phyloP scores from a whole-genome alignment of 2,888 invertebrate species.

The Drosophila meridionalis region DNA sequence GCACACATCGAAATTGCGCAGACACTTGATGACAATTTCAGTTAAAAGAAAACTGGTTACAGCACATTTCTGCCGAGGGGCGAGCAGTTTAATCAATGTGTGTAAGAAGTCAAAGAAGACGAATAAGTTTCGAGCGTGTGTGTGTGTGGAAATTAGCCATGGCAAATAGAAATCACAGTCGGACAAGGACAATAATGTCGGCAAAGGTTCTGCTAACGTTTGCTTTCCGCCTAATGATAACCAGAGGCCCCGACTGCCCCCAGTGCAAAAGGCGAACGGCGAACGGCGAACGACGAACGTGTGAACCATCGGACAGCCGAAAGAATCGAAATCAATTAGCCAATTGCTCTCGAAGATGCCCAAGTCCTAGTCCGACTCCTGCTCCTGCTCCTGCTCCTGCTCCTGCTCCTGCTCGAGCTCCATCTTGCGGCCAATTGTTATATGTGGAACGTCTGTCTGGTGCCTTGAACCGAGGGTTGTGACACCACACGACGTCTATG shows the following conservation, averaged over 20 bases:
- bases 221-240: constrained; percentile 67
- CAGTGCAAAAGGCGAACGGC: not conserved
- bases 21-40: constrained; percentile 79
- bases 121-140: constrained; percentile 71
- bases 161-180: constrained; percentile 63
- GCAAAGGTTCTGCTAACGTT: constrained; percentile 72
- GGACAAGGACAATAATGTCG: constrained; percentile 61
- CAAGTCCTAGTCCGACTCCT: constrained; percentile 14
- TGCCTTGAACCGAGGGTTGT: constrained; percentile 59
- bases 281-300: constrained; percentile 56
- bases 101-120: constrained; percentile 47
- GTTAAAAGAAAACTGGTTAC: constrained; percentile 72
- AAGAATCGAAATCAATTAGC: constrained; percentile 84
- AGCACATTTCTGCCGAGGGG: constrained; percentile 36
- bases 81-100: constrained; percentile 73
- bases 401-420: not conserved
- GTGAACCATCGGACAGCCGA: constrained; percentile 63
- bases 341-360: constrained; percentile 82
- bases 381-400: not conserved
- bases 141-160: constrained; percentile 70
- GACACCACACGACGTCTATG: constrained; percentile 34
- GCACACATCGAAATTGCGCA: constrained; percentile 77
- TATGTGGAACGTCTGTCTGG: constrained; percentile 43
- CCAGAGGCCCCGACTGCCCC: constrained; percentile 20
- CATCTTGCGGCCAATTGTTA: constrained; percentile 48